phyloP scores from a whole-genome alignment of 2,797 vertebrate genomes.

The Microctenopoma lineatum region DNA sequence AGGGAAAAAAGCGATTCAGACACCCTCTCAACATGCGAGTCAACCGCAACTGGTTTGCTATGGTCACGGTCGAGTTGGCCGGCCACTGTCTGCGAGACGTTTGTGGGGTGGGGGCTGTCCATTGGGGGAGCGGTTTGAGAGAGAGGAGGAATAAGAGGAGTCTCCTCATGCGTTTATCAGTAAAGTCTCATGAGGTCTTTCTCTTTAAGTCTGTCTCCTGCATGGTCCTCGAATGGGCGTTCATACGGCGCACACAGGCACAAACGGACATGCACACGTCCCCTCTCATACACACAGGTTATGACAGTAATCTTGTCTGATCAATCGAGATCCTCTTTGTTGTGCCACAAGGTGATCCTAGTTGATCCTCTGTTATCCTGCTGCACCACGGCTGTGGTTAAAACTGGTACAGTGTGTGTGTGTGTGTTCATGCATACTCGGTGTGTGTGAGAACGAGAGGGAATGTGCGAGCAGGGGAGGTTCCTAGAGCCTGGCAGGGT shows the following conservation, averaged over 20 bases:
- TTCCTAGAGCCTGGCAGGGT: constrained; percentile 59
- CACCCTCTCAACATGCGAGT: constrained; percentile 77
- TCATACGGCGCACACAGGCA: constrained; percentile 11
- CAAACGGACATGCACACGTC: constrained; percentile 11
- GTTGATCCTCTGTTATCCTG: constrained; percentile 61
- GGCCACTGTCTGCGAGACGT: constrained; percentile 69
- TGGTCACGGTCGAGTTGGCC: constrained; percentile 76
- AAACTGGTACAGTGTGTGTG: constrained; percentile 35
- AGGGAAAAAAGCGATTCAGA: constrained; percentile 54
- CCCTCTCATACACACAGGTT: constrained; percentile 33
- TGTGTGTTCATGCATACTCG: constrained; percentile 30
- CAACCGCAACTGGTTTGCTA: constrained; percentile 82
- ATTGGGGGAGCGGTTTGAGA: constrained; percentile 52
- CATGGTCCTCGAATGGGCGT: constrained; percentile 31
- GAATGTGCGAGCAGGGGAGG: constrained; percentile 34
- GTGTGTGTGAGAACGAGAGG: constrained; percentile 12
- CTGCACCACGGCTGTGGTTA: constrained; percentile 56
- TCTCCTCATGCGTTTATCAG: constrained; percentile 73
- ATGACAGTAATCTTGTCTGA: constrained; percentile 62
- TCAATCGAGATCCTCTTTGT: constrained; percentile 66
- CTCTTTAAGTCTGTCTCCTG: constrained; percentile 28
- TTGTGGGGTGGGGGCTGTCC: constrained; percentile 44
- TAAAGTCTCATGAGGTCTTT: constrained; percentile 59
- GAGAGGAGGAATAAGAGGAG: constrained; percentile 39
- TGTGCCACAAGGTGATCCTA: constrained; percentile 56